Conservation (phyloP, 2,888 invertebrate species). For the Amiota mariae region DNA sequence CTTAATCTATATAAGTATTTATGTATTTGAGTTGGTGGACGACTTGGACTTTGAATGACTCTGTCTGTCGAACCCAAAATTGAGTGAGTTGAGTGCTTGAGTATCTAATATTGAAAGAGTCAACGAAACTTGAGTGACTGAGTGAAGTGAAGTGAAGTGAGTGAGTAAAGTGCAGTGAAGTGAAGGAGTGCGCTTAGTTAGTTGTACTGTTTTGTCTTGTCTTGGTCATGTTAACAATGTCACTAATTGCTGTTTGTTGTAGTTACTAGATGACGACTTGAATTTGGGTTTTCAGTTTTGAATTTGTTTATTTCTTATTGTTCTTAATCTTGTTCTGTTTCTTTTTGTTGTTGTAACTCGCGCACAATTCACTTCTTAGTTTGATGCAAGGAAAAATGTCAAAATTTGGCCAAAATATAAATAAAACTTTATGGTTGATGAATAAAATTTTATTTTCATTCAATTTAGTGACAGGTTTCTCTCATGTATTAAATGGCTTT, state of each 20-base stretch:
- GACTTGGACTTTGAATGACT: slow-evolving; percentile 19
- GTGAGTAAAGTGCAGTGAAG: not conserved
- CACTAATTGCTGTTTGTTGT: slow-evolving; percentile 27
- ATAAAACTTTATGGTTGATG: not conserved
- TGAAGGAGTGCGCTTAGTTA: not conserved
- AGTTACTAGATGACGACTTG: not conserved
- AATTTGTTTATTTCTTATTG: slow-evolving; percentile 1
- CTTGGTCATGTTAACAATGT: slow-evolving; percentile 21
- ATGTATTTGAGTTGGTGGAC: not conserved
- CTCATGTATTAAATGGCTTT: not conserved
- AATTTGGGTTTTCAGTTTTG: not conserved
- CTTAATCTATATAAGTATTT: slow-evolving; percentile 19
- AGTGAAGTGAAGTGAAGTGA: not conserved
- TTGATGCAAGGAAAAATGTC: slow-evolving; percentile 12
- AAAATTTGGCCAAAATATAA: slow-evolving; percentile 14
- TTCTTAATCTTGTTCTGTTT: not conserved
- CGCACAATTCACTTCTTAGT: not conserved
- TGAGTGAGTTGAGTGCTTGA: too few species aligned
- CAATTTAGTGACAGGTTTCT: slow-evolving; percentile 12
- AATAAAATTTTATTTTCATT: not conserved
- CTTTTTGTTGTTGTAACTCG: not conserved
- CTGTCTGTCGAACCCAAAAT: slow-evolving; percentile 1
- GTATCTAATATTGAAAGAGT: too few species aligned
- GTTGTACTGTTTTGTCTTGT: not conserved
- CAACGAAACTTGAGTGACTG: not conserved